Evolutionary conservation across 2,113 vertebrate genomes (phyloP).

Genomic region (Piliocolobus tephrosceles): DNA sequence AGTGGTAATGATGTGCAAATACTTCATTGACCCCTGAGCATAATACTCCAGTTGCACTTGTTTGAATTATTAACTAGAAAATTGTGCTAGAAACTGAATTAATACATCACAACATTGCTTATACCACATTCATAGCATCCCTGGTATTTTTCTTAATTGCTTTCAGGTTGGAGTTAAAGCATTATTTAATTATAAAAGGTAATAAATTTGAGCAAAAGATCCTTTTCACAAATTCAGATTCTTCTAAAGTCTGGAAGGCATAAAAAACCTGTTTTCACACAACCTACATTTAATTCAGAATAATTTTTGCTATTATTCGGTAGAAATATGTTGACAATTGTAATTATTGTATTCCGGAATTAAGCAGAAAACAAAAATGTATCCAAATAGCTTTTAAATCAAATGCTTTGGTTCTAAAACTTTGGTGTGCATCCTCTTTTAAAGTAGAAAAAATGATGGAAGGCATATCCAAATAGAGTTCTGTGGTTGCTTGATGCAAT

Average conservation of each 20-base stretch:
- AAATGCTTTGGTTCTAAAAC: conserved; percentile 29
- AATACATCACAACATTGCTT: neutral
- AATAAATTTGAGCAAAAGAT: neutral
- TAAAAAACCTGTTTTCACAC: conserved; percentile 17
- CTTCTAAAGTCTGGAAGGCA: neutral
- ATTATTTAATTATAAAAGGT: neutral
- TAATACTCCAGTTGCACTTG: neutral
- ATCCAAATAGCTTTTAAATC: neutral
- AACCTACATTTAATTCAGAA: neutral
- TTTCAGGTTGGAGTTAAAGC: neutral
- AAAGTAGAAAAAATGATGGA: neutral
- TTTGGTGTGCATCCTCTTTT: neutral
- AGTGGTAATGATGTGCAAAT: neutral
- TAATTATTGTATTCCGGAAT: neutral
- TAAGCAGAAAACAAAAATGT: neutral
- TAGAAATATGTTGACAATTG: neutral
- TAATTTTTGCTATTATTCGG: neutral
- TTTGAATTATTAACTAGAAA: neutral
- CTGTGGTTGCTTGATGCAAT: neutral
- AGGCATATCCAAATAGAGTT: neutral
- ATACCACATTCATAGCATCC: neutral
- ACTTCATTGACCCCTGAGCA: neutral
- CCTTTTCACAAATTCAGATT: conserved; percentile 10
- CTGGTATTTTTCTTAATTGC: neutral
- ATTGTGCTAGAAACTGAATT: neutral